Conservation (phyloP, 1,140 invertebrate species). For the Dermatophagoides farinae region DNA sequence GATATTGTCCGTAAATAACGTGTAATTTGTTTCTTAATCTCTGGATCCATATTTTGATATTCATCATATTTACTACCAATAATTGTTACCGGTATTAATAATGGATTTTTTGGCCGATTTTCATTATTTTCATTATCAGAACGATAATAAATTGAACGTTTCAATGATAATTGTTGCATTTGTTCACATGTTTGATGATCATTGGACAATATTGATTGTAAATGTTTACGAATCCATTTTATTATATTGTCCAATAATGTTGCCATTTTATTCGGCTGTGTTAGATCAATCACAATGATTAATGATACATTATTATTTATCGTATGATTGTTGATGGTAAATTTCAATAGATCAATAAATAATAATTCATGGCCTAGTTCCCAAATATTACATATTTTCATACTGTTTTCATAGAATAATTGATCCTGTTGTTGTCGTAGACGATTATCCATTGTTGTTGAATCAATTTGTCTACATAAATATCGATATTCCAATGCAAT, state of each 20-base stretch:
- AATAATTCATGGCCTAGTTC: background rate
- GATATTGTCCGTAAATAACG: background rate
- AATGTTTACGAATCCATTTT: background rate
- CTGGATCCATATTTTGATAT: slow-evolving; percentile 3
- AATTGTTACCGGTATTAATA: background rate
- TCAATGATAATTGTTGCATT: too few species aligned
- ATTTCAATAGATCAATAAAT: background rate
- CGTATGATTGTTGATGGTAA: background rate
- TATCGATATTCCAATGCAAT: background rate
- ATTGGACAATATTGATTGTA: background rate
- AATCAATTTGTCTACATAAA: background rate
- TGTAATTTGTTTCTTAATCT: slow-evolving; percentile 2
- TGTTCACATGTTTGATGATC: background rate
- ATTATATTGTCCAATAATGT: background rate
- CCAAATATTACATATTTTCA: background rate
- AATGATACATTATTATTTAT: background rate
- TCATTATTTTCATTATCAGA: too few species aligned
- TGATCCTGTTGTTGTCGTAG: background rate
- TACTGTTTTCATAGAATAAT: background rate
- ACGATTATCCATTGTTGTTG: background rate
- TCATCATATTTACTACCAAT: slow-evolving; percentile 3
- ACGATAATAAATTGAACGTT: too few species aligned
- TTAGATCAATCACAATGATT: background rate
- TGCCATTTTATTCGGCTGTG: background rate
- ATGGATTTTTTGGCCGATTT: background rate